Percentiles rank a stretch among this genome's conserved stretches.
These are phyloP conservation scores for Pseudolaguvia tuberculata DNA, from an alignment of 2,113 vertebrate genomes.

Conservation along the genomic window DNA sequence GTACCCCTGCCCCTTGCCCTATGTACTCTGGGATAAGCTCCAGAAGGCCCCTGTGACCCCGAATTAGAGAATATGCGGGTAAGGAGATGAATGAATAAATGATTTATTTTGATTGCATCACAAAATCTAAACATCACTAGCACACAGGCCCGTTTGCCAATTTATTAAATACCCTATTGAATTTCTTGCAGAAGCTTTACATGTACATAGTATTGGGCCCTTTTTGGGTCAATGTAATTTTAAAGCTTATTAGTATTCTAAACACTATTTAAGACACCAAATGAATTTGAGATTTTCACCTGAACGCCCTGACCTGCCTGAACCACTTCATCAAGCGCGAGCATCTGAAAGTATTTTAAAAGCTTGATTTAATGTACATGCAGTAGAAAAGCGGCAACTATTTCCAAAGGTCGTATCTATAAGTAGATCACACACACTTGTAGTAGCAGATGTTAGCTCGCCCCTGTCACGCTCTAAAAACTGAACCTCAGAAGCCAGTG, in stretches of 20 bases:
- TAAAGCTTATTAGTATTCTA: neutral
- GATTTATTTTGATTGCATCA: no score
- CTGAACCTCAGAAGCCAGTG: constrained; percentile 61
- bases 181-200: neutral
- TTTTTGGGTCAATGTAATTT: neutral
- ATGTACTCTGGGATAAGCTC: no score
- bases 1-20: no score
- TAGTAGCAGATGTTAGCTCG: constrained; percentile 30
- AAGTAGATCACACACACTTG: constrained; percentile 27
- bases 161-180: neutral
- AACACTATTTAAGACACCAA: neutral
- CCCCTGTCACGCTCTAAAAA: constrained; percentile 59
- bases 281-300: neutral
- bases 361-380: constrained; percentile 17
- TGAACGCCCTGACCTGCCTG: neutral
- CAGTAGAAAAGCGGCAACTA: constrained; percentile 17
- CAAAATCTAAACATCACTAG: no score
- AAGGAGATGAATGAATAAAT: neutral
- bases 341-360: constrained; percentile 2
- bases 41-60: no score
- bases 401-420: constrained; percentile 24
- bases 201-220: neutral
- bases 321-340: neutral
- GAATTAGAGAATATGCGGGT: no score
- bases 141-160: neutral